phyloP scores from a whole-genome alignment of 1,140 invertebrate genomes.

The Sweltsa coloradensis region DNA sequence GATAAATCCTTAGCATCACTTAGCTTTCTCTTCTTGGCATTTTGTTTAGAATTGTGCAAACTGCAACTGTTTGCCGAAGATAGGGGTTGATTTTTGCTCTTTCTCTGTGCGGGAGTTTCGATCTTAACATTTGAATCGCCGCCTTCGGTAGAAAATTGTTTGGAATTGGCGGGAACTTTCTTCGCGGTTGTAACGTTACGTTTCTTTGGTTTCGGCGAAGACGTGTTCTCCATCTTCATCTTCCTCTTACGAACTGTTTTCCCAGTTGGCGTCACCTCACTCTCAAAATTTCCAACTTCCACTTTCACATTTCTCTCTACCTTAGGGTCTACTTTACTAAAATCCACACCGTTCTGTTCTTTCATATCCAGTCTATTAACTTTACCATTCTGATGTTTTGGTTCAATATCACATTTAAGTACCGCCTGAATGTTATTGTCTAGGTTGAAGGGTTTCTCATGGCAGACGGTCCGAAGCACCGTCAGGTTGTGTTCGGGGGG shows the following conservation, averaged over 20 bases:
- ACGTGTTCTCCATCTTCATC: neutral
- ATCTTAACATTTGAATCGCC: neutral
- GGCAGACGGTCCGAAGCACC: too few relatives aligned
- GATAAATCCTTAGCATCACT: constrained; percentile 1
- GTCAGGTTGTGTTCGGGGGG: too few relatives aligned
- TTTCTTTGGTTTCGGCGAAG: neutral
- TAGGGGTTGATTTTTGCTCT: constrained; percentile 18
- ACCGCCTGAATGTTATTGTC: too few relatives aligned
- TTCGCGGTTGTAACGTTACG: neutral
- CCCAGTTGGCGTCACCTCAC: neutral
- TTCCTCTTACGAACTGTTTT: neutral
- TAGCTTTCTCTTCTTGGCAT: constrained; percentile 12
- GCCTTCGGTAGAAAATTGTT: neutral
- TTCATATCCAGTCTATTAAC: too few relatives aligned
- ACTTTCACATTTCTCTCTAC: constrained; percentile 21
- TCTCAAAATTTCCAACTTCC: constrained; percentile 27
- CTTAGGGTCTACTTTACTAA: neutral
- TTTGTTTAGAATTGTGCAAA: constrained; percentile 16
- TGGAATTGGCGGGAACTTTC: neutral
- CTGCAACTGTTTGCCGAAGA: constrained; percentile 17
- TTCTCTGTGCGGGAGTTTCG: neutral
- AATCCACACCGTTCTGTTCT: too few relatives aligned
- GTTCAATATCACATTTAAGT: too few relatives aligned
- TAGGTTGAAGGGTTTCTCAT: too few relatives aligned
- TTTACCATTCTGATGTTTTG: too few relatives aligned